These are phyloP conservation scores for Micrastur ruficollis DNA, from an alignment of 2,797 vertebrate species.

Conservation along the genomic window DNA sequence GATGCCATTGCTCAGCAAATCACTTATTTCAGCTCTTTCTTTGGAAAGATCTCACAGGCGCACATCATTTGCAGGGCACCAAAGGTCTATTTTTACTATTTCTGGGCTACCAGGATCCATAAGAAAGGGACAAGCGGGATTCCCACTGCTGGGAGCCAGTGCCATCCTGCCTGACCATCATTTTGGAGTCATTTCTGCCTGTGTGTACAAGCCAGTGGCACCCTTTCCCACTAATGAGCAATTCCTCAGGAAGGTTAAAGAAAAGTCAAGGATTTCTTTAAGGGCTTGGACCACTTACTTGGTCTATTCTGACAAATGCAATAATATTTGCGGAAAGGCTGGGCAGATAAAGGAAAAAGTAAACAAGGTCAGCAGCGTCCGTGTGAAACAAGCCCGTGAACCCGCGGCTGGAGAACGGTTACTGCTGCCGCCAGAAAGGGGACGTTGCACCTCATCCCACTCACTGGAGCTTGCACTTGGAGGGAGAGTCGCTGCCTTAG, in stretches of 20 bases:
- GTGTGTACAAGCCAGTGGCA: background rate
- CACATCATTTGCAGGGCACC: background rate
- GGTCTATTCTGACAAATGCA: background rate
- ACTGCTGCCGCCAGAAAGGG: background rate
- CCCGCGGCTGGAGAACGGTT: background rate
- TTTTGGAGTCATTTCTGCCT: background rate
- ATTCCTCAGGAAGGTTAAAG: slow-evolving; percentile 14
- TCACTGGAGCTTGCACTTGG: background rate
- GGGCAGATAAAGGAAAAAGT: slow-evolving; percentile 35
- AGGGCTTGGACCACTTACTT: background rate
- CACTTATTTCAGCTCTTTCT: background rate
- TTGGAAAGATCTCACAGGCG: background rate
- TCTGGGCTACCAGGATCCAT: background rate
- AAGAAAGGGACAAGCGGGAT: background rate
- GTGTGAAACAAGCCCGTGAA: background rate
- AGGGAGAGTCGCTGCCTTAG: background rate
- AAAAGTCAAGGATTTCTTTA: slow-evolving; percentile 53
- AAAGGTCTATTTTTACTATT: background rate
- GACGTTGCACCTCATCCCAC: background rate
- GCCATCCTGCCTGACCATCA: background rate
- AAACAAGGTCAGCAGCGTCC: background rate
- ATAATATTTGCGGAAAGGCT: slow-evolving; percentile 11
- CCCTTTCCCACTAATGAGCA: background rate
- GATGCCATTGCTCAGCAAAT: background rate
- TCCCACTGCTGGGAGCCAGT: background rate